Base-by-base conservation (phyloP, 2,113 vertebrate species). In the Rhabdornis inornatus region DNA sequence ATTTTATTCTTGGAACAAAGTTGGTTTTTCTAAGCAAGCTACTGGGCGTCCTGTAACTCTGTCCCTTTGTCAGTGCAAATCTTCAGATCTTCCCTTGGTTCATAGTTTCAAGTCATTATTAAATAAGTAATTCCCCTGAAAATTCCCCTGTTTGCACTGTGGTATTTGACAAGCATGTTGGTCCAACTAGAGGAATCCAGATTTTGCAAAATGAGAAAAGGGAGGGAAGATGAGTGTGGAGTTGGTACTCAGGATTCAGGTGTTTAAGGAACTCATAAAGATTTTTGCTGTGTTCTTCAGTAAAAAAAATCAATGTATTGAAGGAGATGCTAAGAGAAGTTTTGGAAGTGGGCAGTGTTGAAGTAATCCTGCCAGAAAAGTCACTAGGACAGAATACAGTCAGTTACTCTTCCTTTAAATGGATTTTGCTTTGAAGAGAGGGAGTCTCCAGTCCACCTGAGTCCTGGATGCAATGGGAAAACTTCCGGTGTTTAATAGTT, bases 291-390 rank as follows among this genome's bases (percentile, higher is more conserved):
- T 78, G 31, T 56, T 71, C 35, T 63, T 6, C 25, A 37, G 25
- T 37, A 57, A 0, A 9, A 70, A 86, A 86, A 61, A 7, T 33
- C 20, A 42, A 45, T 10, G 3, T 15, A 24, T 37, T 76, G 49
- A 72, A 53, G 55, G 45, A 45, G 37, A 10, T 91, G 27, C 37
- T 33, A 22, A 69, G 37, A 33, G 27, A 70, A 28, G 18, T 42
- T 40, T 44, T 33, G 15, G 49, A 56, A 71, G 13, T 0, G 0
- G 40, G 13, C 15, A 14, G 23, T 10, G 14, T 49, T 53, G 80
- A 83, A 87, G 27, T 60, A n/a, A 40, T 79, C 18, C 2, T 77
- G 37, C 13, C 2, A 9, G 33, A 79, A 39, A 39, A 47, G 6
- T 30, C 55, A 3, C 30, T 47, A 83, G 47, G n/a, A 14, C 19